Evolutionary conservation across 2,113 vertebrate genomes (phyloP).

Genomic region (Syngnathus floridae): DNA sequence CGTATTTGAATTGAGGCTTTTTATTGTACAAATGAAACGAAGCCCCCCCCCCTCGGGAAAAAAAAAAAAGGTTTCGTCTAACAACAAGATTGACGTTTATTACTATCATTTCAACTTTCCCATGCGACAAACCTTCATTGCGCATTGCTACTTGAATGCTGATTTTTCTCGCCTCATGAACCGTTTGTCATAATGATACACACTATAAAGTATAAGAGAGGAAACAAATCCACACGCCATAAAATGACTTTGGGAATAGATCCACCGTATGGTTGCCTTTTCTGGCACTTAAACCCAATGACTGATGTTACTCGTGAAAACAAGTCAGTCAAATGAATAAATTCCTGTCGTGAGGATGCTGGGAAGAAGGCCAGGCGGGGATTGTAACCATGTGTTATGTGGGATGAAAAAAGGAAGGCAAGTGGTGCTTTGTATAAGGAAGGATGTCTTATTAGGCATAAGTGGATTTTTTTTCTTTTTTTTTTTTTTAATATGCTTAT

Average conservation of each 20-base stretch:
- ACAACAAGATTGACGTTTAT: not conserved
- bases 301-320: constrained; percentile 22
- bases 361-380: constrained; percentile 22
- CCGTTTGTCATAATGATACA: not conserved
- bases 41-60: no score
- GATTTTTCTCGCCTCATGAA: not conserved
- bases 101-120: not conserved
- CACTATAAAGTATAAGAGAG: not conserved
- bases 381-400: constrained; percentile 33
- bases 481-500: constrained; percentile 36
- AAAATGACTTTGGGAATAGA: constrained; percentile 5
- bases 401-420: constrained; percentile 17
- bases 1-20: no score
- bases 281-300: not conserved
- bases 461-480: constrained; percentile 42
- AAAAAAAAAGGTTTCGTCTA: no score
- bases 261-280: not conserved
- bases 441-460: constrained; percentile 46
- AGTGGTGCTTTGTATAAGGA: constrained; percentile 35
- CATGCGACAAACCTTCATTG: not conserved
- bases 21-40: no score
- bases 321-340: constrained; percentile 20
- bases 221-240: constrained; percentile 5
- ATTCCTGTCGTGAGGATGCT: constrained; percentile 7
- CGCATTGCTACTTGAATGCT: not conserved